Evolutionary conservation across 1,140 invertebrate species (phyloP).

Genomic region (Lanistes nyassanus): DNA sequence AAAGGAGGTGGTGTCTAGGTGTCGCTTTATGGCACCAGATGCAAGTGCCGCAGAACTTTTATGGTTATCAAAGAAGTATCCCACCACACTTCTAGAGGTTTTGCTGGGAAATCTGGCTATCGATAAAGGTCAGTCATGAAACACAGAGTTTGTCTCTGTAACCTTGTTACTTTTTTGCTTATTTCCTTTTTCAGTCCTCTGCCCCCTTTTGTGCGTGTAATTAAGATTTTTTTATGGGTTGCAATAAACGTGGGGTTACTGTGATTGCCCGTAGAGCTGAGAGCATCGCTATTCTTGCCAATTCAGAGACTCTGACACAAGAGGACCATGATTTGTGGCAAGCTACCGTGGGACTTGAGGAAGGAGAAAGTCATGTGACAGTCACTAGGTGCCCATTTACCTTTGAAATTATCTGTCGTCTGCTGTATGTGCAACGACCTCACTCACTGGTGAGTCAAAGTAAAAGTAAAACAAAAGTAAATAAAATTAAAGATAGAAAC

Average conservation of each 20-base stretch:
- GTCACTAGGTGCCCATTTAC: constrained; percentile 28
- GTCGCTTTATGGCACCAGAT: constrained; percentile 18
- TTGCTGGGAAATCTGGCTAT: constrained; percentile 33
- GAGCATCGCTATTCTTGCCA: no score
- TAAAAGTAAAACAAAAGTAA: no score
- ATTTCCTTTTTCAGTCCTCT: neutral
- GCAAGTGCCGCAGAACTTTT: constrained; percentile 30
- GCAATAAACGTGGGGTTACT: no score
- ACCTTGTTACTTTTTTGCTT: neutral
- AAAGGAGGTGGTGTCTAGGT: neutral
- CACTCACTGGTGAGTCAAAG: constrained; percentile 35
- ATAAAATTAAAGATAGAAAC: no score
- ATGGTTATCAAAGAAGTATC: constrained; percentile 29
- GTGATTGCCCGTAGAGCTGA: no score
- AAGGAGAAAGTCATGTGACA: constrained; percentile 27
- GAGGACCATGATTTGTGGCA: constrained; percentile 42
- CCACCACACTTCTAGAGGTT: constrained; percentile 27
- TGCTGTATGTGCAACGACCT: constrained; percentile 38
- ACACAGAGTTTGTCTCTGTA: no score
- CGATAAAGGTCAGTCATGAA: constrained; percentile 30
- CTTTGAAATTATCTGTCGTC: constrained; percentile 49
- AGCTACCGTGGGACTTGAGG: constrained; percentile 37
- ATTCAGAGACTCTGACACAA: constrained; percentile 31
- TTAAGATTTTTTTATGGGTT: neutral
- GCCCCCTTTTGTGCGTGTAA: neutral